Base-by-base conservation (phyloP, 2,888 invertebrate genomes). In the Biston betularia region DNA sequence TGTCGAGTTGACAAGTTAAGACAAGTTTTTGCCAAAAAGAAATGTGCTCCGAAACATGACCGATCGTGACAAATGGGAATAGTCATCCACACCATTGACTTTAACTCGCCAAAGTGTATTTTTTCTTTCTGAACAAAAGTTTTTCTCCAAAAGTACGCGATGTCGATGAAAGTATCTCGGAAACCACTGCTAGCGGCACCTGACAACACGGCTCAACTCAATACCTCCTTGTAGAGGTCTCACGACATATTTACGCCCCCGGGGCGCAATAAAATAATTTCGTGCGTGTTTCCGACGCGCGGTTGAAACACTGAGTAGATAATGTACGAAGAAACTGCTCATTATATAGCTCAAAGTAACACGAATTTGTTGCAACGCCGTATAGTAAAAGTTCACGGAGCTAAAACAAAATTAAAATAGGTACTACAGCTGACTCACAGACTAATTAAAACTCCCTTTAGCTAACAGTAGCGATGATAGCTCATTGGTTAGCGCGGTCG, bases 261-360 rank as follows among this genome's bases (percentile, higher is more conserved):
- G 68, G n/a, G 72, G 58, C 65, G 68, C 61, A 71, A 72, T 73
- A 75, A 73, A 72, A 72, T 72, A 71, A 66, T 65, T 64, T 65
- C 40, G 72, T 70, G 65, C 70, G 72, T 71, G 70, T 65, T 55
- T 55, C 61, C 54, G 70, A 65, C 70, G 60, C 66, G 1, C 34
- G 45, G 50, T 54, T 53, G 12, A 10, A 11, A 12, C 33, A 42
- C 33, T 3, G 54, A 54, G 42, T 33, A 42, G 42, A 42, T 12
- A 42, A 42, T 33, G 2, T 0, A 12, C 42, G 42, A 6, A 54
- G 42, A 44, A n/a, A 33, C 24, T 33, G 8, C 10, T 50, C 6
- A 9, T 34, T 33, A 33, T 5, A 9, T 12, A 15, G 24, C 24
- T 24, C 24, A 48, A 10, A 24, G 24, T 46, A 14, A n/a, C 8